A percentile compares a stretch with the other conserved stretches of the same genome.
Evolutionary conservation across 2,113 vertebrate genomes (phyloP).

Genomic region (Myotis davidii): DNA sequence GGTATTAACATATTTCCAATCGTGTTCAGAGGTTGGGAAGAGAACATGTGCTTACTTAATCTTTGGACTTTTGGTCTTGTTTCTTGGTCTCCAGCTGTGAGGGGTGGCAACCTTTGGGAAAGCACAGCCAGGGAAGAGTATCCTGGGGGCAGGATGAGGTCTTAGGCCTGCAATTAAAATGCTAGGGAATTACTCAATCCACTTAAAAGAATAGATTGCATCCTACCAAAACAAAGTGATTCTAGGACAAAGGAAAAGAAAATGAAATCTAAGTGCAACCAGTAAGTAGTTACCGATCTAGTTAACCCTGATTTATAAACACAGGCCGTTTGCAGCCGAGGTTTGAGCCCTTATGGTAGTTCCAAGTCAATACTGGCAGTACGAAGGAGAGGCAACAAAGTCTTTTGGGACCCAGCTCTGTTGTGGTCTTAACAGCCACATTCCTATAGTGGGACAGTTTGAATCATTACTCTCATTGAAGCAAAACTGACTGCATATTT

Average conservation of each 20-base stretch:
- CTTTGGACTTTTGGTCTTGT: background rate
- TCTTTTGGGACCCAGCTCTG: background rate
- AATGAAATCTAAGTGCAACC: background rate
- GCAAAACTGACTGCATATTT: background rate
- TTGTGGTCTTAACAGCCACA: background rate
- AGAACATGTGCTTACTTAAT: background rate
- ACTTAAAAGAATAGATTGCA: background rate
- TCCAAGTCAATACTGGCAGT: background rate
- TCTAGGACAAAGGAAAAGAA: background rate
- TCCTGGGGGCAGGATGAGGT: background rate
- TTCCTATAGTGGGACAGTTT: background rate
- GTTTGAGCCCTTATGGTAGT: background rate
- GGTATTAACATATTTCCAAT: background rate
- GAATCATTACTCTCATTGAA: background rate
- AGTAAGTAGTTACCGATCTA: background rate
- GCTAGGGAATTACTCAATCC: background rate
- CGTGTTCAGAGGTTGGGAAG: background rate
- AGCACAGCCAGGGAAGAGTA: background rate
- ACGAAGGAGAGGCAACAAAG: background rate
- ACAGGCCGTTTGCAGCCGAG: background rate
- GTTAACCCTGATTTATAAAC: background rate
- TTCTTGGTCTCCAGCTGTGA: background rate
- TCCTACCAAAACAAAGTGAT: background rate
- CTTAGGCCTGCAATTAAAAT: background rate
- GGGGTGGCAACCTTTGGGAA: fast-evolving